Base-by-base conservation (phyloP, 2,797 vertebrate species). In the Vireo griseus region DNA sequence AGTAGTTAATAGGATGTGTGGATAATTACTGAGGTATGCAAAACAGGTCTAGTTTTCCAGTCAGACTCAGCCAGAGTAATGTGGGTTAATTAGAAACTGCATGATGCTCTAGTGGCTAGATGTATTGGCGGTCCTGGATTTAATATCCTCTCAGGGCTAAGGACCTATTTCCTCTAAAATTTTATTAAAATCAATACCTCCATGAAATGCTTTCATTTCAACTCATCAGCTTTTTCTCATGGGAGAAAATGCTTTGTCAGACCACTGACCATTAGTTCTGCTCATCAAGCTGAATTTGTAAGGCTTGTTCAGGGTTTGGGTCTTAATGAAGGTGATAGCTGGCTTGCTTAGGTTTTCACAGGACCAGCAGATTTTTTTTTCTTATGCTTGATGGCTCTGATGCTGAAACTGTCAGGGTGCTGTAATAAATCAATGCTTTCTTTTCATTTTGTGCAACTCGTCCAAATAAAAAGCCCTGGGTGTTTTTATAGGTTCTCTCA, bases 271-370 rank as follows among this genome's bases (percentile, higher is more conserved):
- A n/a, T 65, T 74, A 74, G 16, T 62, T 76, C 50, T 44, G 39
- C 37, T 90, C 42, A 75, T 76, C 42, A 65, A 69, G 55, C n/a
- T 92, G 61, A 37, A 71, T 72, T 78, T 87, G 13, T 40, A 83
- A 77, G 28, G 19, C 16, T 77, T 58, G 5, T 58, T 72, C 63
- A 44, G 24, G 16, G 10, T 82, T 76, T 85, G 35, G 71, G 85
- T n/a, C 18, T 47, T 81, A 63, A 52, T 65, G 72, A 83, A 69
- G 47, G 50, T 76, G n/a, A 45, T 91, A 16, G 18, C 55, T 85
- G 31, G 1, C 17, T 87, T 87, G 29, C 35, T 81, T 67, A 42
- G 39, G 21, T 52, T 88, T 93, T 84, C 40, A 28, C 58, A 63
- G 44, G 48, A 26, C 57, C 52, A 63, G 50, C 33, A 58, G 51